phyloP scores from a whole-genome alignment of 92 coral and sea anemone genomes.

The Phenganax subtilis region DNA sequence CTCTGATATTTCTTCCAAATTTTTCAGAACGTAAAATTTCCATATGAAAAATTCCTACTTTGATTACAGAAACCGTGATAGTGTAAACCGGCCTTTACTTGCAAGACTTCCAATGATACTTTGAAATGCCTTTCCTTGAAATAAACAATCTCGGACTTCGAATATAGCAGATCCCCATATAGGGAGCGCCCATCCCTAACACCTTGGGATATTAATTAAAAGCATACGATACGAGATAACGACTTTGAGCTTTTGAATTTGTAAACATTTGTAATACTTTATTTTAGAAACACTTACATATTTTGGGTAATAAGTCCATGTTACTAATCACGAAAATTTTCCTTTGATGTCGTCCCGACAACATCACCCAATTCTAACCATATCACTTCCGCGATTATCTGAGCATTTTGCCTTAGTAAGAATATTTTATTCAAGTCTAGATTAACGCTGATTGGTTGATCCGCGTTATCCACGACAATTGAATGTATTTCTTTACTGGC shows the following conservation, averaged over 20 bases:
- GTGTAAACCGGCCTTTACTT: no score
- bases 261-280: conserved; percentile 24
- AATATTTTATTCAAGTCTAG: no score
- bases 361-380: no score
- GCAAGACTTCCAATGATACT: not conserved
- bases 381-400: no score
- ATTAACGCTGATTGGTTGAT: no score
- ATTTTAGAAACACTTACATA: conserved; percentile 13
- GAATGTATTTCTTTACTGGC: no score
- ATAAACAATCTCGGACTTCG: not conserved
- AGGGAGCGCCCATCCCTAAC: conserved; percentile 13
- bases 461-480: no score
- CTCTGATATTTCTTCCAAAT: no score
- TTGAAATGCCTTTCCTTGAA: not conserved
- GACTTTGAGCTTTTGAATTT: not conserved
- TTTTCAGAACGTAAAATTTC: no score
- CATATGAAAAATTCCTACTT: no score
- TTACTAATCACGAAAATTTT: not conserved
- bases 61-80: no score
- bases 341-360: not conserved
- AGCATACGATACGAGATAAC: not conserved
- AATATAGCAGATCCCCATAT: conserved; percentile 9
- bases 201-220: not conserved
- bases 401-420: no score
- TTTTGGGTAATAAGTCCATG: not conserved